Conservation (phyloP, 2,888 invertebrate species). For the Acronicta alni region DNA sequence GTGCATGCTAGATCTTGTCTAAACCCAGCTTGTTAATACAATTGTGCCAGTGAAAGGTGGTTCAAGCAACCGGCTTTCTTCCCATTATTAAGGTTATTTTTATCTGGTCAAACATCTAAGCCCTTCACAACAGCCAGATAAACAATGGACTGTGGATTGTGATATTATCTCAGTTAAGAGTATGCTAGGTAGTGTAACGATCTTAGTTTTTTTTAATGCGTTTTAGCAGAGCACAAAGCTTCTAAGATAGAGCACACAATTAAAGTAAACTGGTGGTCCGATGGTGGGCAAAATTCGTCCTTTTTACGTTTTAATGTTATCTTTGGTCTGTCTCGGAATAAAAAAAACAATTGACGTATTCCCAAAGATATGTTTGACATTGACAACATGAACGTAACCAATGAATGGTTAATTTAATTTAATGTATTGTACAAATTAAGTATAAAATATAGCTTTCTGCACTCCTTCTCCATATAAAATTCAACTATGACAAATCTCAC, state of each 20-base stretch:
- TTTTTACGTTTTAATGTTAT: no score
- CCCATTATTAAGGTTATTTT: slow-evolving; percentile 53
- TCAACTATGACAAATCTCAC: no score
- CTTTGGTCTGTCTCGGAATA: no score
- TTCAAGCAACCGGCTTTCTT: slow-evolving; percentile 44
- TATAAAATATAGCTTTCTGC: no score
- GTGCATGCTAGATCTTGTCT: slow-evolving; percentile 27
- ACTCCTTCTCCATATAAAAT: no score
- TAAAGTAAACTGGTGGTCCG: neutral
- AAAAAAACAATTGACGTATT: no score
- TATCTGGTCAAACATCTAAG: slow-evolving; percentile 53
- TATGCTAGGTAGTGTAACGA: slow-evolving; percentile 18
- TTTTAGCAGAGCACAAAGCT: neutral
- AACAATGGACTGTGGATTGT: slow-evolving; percentile 52
- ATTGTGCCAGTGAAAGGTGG: slow-evolving; percentile 56
- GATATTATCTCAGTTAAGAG: slow-evolving; percentile 47
- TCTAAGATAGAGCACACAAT: neutral
- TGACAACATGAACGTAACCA: no score
- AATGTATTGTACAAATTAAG: no score
- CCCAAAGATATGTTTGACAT: no score
- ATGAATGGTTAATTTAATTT: no score
- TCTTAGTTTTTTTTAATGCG: neutral
- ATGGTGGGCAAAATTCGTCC: no score
- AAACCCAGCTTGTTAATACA: slow-evolving; percentile 51
- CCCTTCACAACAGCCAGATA: slow-evolving; percentile 54